Percentiles rank a stretch among this genome's conserved stretches.
These are phyloP conservation scores for Schizotus pectinicornis DNA, from an alignment of 2,888 invertebrate species.

Conservation along the genomic window DNA sequence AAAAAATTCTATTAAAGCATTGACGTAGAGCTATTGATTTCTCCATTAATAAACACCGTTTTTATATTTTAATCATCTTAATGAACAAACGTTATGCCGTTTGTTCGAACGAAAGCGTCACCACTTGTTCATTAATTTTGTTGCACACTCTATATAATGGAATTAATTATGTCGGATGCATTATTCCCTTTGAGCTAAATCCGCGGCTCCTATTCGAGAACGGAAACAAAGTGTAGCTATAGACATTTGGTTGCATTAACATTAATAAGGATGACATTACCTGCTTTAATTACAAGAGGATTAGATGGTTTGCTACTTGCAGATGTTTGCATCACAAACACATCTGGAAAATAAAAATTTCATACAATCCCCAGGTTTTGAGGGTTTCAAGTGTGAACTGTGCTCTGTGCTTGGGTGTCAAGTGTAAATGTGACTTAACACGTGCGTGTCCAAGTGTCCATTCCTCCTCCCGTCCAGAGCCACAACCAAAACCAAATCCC, in stretches of 20 bases:
- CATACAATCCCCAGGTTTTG: not conserved
- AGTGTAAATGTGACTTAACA: not conserved
- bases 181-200: too few species aligned
- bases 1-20: conserved; percentile 2
- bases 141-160: too few species aligned
- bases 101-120: too few species aligned
- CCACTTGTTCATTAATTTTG: too few species aligned
- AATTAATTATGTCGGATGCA: too few species aligned
- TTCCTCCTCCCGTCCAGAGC: too few species aligned
- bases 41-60: too few species aligned
- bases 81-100: too few species aligned
- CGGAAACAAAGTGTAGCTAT: too few species aligned
- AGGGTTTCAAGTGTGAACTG: not conserved
- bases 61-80: too few species aligned
- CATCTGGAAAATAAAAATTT: conserved; percentile 30
- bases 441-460: too few species aligned
- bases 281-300: conserved; percentile 32
- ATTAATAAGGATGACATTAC: conserved; percentile 19
- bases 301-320: conserved; percentile 27
- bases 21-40: too few species aligned
- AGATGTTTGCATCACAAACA: conserved; percentile 20
- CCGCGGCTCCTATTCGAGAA: not conserved
- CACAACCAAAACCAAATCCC: not conserved
- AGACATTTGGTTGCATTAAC: not conserved
- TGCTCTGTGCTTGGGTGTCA: conserved; percentile 8